Evolutionary conservation across 1,140 invertebrate genomes (phyloP).

Genomic region (Ceratoteleas bidentatus): DNA sequence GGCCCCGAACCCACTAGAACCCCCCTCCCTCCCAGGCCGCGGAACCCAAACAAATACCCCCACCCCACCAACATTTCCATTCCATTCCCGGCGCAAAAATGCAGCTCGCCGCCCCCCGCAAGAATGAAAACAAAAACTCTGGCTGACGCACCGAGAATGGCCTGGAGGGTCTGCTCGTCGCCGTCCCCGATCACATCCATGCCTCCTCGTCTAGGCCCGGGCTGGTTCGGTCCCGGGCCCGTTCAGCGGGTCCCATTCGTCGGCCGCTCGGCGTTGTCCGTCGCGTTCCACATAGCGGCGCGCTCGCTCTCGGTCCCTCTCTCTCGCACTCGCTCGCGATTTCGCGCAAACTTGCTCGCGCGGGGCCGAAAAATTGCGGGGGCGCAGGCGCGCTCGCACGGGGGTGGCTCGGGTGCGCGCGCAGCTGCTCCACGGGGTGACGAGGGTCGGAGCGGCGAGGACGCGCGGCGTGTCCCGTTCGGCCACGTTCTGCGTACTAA

Average conservation of each 20-base stretch:
- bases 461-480: slow-evolving; percentile 45
- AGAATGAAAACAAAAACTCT: background rate
- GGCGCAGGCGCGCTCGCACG: slow-evolving; percentile 26
- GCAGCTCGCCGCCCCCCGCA: no score
- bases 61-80: no score
- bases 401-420: slow-evolving; percentile 20
- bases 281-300: slow-evolving; percentile 69
- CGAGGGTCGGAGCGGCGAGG: background rate
- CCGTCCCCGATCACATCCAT: slow-evolving; percentile 80
- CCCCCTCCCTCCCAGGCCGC: no score
- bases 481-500: slow-evolving; percentile 52
- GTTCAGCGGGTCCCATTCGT: slow-evolving; percentile 76
- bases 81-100: no score
- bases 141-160: slow-evolving; percentile 76
- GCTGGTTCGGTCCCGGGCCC: slow-evolving; percentile 70
- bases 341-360: slow-evolving; percentile 25
- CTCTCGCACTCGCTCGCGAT: slow-evolving; percentile 21
- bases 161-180: slow-evolving; percentile 80
- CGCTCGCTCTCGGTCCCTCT: slow-evolving; percentile 10
- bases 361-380: background rate
- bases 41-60: no score
- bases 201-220: slow-evolving; percentile 70
- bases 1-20: no score
- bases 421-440: slow-evolving; percentile 10
- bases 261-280: slow-evolving; percentile 61